Evolutionary conservation across 2,888 invertebrate genomes (phyloP), one percentile per base, ranked within the genome.

Genomic region (Pandemis corylana): DNA sequence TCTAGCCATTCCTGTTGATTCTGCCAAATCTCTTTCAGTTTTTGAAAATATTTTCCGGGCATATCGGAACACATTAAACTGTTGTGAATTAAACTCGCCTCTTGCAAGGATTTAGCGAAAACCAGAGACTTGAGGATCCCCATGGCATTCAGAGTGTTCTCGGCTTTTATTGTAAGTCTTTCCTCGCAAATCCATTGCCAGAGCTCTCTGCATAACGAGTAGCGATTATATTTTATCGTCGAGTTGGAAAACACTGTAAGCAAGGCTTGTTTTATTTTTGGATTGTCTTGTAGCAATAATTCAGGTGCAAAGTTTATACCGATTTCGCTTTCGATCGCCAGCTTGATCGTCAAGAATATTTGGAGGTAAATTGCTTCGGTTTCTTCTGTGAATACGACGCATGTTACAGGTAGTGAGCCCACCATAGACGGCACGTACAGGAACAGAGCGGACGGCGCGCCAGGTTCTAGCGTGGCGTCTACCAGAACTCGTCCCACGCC

Each of bases 321-420:
- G 2, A 41, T 77, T 44, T 77, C 75, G n/a, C 71, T 78, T 65
- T 84, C 81, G 36, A 85, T 67, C 0, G 80, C 73, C 7, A 77
- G n/a, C 69, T 82, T 84, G 5, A 83, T 65, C 0, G 81, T 77
- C 9, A 79, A 76, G 51, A 85, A 82, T 10, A 80, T 81, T 62
- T 80, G 80, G 20, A 77, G 80, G 69, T 80, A 84, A 49, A 76
- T 80, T 0, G 75, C 71, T 62, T 80, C 79, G 0, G 67, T 79
- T 4, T 76, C 70, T 7, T 79, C 80, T 0, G 77, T 76, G 68
- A 85, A 83, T 46, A 87, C 68, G 7, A 80, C 76, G 65, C 85
- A 85, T 2, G 84, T 84, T 36, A 87, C 68, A 0, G 84, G 85
- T 44, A 87, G 53, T 0, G 82, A 84, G 5, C 87, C 87, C 6